These are phyloP conservation scores for Hozukius guyotensis DNA, from an alignment of 2,797 vertebrate genomes.

Conservation along the genomic window DNA sequence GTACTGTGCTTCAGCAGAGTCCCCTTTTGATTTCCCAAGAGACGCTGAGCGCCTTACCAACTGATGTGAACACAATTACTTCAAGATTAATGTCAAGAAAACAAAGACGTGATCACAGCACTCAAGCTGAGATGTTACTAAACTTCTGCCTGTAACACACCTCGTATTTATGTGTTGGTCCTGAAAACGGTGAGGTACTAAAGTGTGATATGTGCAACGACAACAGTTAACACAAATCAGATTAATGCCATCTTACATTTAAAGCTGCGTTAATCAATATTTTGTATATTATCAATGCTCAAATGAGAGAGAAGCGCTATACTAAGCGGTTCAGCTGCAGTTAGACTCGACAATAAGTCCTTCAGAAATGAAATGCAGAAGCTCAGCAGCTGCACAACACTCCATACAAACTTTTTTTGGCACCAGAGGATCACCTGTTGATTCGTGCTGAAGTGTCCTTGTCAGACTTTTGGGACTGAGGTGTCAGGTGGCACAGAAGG, in stretches of 20 bases:
- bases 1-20: conserved; percentile 25
- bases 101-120: conserved; percentile 33
- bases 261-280: neutral
- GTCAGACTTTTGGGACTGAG: neutral
- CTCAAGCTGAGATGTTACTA: neutral
- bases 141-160: neutral
- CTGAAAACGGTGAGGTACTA: neutral
- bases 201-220: neutral
- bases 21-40: conserved; percentile 64
- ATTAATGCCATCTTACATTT: neutral
- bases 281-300: neutral
- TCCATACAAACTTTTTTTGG: neutral
- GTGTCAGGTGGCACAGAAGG: neutral
- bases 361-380: neutral
- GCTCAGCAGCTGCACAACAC: neutral
- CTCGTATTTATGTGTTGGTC: neutral
- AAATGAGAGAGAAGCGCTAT: neutral
- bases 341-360: neutral
- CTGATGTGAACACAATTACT: conserved; percentile 58
- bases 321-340: neutral
- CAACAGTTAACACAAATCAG: neutral
- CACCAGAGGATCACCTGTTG: conserved; percentile 12
- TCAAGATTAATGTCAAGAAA: conserved; percentile 60
- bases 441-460: neutral
- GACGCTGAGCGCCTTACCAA: conserved; percentile 7